Base-by-base conservation (phyloP, 1,140 invertebrate species). In the Chrysopa pallens region DNA sequence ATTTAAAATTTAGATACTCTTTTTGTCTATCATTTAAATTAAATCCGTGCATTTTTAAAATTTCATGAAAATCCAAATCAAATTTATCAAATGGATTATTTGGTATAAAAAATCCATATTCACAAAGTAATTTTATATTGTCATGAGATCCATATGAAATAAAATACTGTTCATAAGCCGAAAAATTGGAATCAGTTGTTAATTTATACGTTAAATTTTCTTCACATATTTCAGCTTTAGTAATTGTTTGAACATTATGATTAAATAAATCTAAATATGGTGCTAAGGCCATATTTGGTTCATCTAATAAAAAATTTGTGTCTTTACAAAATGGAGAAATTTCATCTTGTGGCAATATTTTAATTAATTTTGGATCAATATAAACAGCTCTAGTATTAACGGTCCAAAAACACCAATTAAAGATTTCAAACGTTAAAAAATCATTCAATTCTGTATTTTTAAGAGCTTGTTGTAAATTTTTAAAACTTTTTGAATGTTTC, bases 191-290 rank as follows among this genome's bases (percentile, higher is more conserved):
- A 28, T 57, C 47, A 1, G 73, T 69, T 44, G 52, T 52, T 31
- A 80, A 69, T 47, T 68, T 59, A 60, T 74, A 78, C 29, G 51
- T 51, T 8, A 63, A 59, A 42, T 64, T 55, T 8, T 63, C 47
- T 4, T 61, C 35, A 57, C 58, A 36, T 35, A 72, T 52, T 27
- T 59, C 58, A 27, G 70, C 70, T 8, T 58, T 52, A 4, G 72
- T 70, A 43, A 54, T 50, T 15, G 74, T 70, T 27, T 62, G 44
- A 44, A 62, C 53, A 9, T 68, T 68, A 57, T 88, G 84, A 68
- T 88, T 88, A 41, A 87, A 69, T 44, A 88, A 64, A 61, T 88
- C 85, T 14, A 89, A 56, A 48, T 77, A 80, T 3, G 85, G 85
- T 36, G 78, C 80, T 12, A 88, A 55, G 6, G 81, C 82, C 50